These are phyloP conservation scores for Epinephelus awoara DNA, from an alignment of 2,797 vertebrate genomes.

Conservation along the genomic window DNA sequence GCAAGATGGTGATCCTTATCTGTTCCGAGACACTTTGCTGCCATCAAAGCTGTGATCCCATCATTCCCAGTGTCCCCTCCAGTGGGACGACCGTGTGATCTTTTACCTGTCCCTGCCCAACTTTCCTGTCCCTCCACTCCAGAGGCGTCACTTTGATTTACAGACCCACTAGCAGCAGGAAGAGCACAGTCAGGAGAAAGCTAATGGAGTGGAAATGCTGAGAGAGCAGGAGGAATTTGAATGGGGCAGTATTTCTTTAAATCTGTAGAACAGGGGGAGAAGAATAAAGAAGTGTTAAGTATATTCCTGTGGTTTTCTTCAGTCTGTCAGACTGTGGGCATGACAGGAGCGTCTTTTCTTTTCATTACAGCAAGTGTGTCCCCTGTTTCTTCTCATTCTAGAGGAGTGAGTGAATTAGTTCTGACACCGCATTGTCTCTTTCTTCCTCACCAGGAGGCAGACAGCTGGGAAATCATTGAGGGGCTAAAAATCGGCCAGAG, in stretches of 20 bases:
- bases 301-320: constrained; percentile 35
- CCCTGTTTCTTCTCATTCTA: constrained; percentile 11
- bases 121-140: constrained; percentile 47
- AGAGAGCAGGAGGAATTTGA: constrained; percentile 62
- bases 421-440: constrained; percentile 51
- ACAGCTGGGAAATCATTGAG: constrained; percentile 99
- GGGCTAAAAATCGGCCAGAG: constrained; percentile 98
- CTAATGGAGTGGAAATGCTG: constrained; percentile 80
- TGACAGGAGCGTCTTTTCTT: constrained; percentile 24
- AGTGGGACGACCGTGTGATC: constrained; percentile 7
- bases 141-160: constrained; percentile 72
- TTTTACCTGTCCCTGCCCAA: constrained; percentile 64
- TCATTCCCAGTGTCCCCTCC: not conserved
- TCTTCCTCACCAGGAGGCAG: constrained; percentile 88
- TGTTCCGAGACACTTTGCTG: constrained; percentile 24
- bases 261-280: constrained; percentile 16
- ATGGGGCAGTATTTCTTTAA: constrained; percentile 55
- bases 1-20: not conserved
- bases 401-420: constrained; percentile 41
- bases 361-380: constrained; percentile 19
- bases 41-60: constrained; percentile 21
- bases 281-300: constrained; percentile 29
- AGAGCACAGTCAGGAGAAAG: constrained; percentile 74
- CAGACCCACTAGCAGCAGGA: constrained; percentile 61
- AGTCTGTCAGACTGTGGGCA: not conserved